A percentile compares a stretch with the other conserved stretches of the same genome.
These are phyloP conservation scores for Auanema freiburgensis DNA, from an alignment of 2,888 invertebrate genomes.

Conservation along the genomic window DNA sequence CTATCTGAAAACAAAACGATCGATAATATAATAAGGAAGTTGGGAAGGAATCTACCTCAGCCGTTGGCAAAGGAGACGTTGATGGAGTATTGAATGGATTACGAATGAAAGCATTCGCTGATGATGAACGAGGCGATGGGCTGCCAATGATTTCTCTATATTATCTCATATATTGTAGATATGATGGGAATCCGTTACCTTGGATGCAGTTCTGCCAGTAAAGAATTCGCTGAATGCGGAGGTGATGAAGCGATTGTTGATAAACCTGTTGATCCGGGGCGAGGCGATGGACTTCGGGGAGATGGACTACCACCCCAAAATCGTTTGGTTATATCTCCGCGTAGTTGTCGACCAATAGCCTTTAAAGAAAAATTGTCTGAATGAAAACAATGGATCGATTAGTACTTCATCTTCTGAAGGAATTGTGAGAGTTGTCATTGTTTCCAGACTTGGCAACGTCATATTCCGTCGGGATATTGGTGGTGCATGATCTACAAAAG, in stretches of 20 bases:
- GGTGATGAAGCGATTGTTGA: constrained; percentile 14
- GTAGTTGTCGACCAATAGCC: neutral
- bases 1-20: constrained; percentile 6
- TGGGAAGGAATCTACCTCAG: neutral
- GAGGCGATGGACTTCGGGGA: constrained; percentile 32
- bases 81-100: neutral
- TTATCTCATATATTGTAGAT: neutral
- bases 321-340: constrained; percentile 18
- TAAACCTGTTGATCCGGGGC: constrained; percentile 4
- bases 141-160: constrained; percentile 41
- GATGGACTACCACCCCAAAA: constrained; percentile 46
- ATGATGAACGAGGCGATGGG: constrained; percentile 34
- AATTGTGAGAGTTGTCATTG: constrained; percentile 27
- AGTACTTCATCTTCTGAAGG: constrained; percentile 32
- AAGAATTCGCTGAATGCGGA: constrained; percentile 11
- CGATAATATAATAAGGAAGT: neutral
- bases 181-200: constrained; percentile 2
- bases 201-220: constrained; percentile 17
- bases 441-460: constrained; percentile 35
- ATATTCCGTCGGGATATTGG: constrained; percentile 30
- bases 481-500: constrained; percentile 29
- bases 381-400: neutral
- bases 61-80: constrained; percentile 1
- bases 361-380: neutral
- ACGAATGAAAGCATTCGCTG: constrained; percentile 1